Conservation (phyloP, 35 echinoderm and acorn worm species). For the Ophioderma brevispina region DNA sequence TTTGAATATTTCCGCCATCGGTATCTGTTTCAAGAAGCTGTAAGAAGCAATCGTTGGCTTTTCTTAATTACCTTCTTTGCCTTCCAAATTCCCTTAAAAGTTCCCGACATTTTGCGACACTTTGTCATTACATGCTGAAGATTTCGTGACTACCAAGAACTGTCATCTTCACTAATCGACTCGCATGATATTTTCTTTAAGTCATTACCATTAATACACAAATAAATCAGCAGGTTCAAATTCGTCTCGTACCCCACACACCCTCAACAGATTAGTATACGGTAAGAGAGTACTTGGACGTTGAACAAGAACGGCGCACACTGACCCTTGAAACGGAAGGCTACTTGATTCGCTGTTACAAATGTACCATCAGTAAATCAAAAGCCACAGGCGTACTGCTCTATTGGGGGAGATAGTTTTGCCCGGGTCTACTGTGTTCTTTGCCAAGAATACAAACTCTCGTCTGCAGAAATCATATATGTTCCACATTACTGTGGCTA, state of each 20-base stretch:
- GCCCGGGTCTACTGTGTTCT: too few species aligned
- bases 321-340: not conserved
- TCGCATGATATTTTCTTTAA: not conserved
- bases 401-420: not conserved
- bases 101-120: not conserved
- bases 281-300: not conserved
- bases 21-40: not conserved
- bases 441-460: not conserved
- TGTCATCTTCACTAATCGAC: not conserved
- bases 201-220: not conserved
- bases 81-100: not conserved
- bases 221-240: constrained; percentile 26
- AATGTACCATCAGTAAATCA: constrained; percentile 2
- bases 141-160: not conserved
- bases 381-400: not conserved
- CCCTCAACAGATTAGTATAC: constrained; percentile 14
- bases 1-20: not conserved
- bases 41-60: not conserved
- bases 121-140: not conserved
- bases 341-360: not conserved
- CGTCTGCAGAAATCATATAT: constrained; percentile 21
- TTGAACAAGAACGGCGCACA: constrained; percentile 5
- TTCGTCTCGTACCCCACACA: constrained; percentile 33
- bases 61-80: not conserved
- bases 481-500: not conserved